Evolutionary conservation across 1,140 invertebrate genomes (phyloP).

Genomic region (Tenebrio molitor): DNA sequence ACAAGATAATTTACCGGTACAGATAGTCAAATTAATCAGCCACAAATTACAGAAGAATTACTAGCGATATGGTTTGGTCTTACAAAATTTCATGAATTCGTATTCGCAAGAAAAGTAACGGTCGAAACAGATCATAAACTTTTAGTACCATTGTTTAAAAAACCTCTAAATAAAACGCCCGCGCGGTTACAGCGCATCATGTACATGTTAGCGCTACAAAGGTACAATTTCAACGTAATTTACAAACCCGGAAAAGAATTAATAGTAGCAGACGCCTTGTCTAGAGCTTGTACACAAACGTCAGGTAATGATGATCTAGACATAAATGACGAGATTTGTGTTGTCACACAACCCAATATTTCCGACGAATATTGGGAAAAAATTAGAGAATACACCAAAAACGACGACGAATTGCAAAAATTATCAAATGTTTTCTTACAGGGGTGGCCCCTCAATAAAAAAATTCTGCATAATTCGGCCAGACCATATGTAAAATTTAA

Average conservation of each 20-base stretch:
- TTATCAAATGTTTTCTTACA: slow-evolving; percentile 56
- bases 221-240: slow-evolving; percentile 58
- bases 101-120: slow-evolving; percentile 63
- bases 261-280: slow-evolving; percentile 61
- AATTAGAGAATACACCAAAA: slow-evolving; percentile 54
- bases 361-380: slow-evolving; percentile 53
- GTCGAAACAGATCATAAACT: slow-evolving; percentile 69
- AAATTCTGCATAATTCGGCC: slow-evolving; percentile 50
- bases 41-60: slow-evolving; percentile 66
- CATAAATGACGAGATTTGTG: slow-evolving; percentile 28
- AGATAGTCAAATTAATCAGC: slow-evolving; percentile 61
- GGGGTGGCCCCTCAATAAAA: slow-evolving; percentile 64
- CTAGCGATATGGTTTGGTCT: slow-evolving; percentile 61
- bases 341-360: slow-evolving; percentile 33
- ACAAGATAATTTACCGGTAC: slow-evolving; percentile 64
- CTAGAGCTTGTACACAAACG: slow-evolving; percentile 56
- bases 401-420: slow-evolving; percentile 57
- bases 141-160: slow-evolving; percentile 65
- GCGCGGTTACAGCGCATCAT: slow-evolving; percentile 67
- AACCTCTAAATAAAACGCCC: slow-evolving; percentile 63
- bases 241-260: slow-evolving; percentile 63
- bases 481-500: slow-evolving; percentile 48
- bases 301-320: slow-evolving; percentile 11
- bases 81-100: slow-evolving; percentile 63
- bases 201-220: slow-evolving; percentile 64